A percentile compares a stretch with the other conserved stretches of the same genome.
Conservation (phyloP, 1,140 invertebrate genomes). For the Zaprionus davidi region DNA sequence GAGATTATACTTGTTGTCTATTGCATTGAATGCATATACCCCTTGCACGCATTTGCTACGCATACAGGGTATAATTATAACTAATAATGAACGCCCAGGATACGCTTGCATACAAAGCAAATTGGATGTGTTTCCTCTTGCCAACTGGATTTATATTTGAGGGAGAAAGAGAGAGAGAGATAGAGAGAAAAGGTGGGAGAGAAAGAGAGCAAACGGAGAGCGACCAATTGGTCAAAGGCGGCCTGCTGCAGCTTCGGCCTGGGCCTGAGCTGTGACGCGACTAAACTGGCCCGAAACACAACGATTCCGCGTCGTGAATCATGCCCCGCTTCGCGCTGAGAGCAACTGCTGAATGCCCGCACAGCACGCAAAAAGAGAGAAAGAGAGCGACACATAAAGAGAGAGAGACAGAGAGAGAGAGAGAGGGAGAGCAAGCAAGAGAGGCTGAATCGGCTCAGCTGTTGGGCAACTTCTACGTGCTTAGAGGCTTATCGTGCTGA, state of each 20-base stretch:
- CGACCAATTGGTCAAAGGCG: not conserved
- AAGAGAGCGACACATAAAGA: not conserved
- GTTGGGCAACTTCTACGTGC: not conserved
- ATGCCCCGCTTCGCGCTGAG: not conserved
- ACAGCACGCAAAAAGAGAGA: not conserved
- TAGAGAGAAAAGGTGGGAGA: too few relatives aligned
- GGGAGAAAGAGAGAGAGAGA: not conserved
- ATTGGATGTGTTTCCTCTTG: too few relatives aligned
- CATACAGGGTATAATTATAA: not conserved
- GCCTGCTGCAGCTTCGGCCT: not conserved
- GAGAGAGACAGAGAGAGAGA: not conserved
- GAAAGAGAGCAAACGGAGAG: not conserved
- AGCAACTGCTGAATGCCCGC: slow-evolving; percentile 4
- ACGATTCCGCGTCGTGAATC: not conserved
- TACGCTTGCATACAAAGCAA: not conserved
- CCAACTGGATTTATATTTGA: not conserved
- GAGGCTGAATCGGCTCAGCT: not conserved
- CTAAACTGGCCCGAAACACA: not conserved
- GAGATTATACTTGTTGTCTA: not conserved
- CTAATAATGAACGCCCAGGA: not conserved
- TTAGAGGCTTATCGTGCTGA: not conserved
- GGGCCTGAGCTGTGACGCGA: slow-evolving; percentile 1
- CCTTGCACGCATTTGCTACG: not conserved
- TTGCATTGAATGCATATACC: not conserved
- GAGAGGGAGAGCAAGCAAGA: too few relatives aligned